These are phyloP conservation scores for Drosophila tsacasi DNA, from an alignment of 1,140 invertebrate species.

Conservation along the genomic window DNA sequence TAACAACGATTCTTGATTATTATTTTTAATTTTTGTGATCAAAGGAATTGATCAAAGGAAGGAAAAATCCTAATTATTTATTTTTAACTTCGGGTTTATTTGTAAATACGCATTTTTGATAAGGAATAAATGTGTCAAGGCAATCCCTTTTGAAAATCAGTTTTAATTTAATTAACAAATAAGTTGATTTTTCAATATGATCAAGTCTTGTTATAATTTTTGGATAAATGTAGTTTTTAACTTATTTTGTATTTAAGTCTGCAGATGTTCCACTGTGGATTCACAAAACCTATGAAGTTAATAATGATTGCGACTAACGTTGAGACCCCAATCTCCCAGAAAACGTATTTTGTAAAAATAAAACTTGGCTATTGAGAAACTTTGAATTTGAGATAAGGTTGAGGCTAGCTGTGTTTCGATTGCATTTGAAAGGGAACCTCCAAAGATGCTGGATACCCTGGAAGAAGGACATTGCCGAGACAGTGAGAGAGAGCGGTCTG, in stretches of 20 bases:
- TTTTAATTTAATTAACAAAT: neutral
- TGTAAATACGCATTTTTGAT: neutral
- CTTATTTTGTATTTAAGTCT: neutral
- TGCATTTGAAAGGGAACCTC: conserved; percentile 37
- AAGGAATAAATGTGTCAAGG: conserved; percentile 18
- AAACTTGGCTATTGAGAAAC: conserved; percentile 7
- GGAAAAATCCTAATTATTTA: no score
- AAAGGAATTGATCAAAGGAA: no score
- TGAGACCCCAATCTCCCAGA: neutral
- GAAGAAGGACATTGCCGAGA: neutral
- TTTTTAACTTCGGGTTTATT: no score
- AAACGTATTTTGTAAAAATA: neutral
- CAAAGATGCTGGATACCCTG: neutral
- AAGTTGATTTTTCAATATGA: neutral
- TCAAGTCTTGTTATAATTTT: neutral
- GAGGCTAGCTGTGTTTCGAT: neutral
- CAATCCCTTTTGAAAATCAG: neutral
- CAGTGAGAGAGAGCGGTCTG: conserved; percentile 26
- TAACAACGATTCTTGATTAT: neutral
- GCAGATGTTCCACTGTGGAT: neutral
- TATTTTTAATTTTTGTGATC: neutral
- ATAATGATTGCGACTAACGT: neutral
- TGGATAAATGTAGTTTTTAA: neutral
- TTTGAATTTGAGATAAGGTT: neutral
- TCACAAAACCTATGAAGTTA: neutral